Evolutionary conservation across 2,113 vertebrate species (phyloP), one percentile per base, ranked within the genome.

Genomic region (Menura novaehollandiae): DNA sequence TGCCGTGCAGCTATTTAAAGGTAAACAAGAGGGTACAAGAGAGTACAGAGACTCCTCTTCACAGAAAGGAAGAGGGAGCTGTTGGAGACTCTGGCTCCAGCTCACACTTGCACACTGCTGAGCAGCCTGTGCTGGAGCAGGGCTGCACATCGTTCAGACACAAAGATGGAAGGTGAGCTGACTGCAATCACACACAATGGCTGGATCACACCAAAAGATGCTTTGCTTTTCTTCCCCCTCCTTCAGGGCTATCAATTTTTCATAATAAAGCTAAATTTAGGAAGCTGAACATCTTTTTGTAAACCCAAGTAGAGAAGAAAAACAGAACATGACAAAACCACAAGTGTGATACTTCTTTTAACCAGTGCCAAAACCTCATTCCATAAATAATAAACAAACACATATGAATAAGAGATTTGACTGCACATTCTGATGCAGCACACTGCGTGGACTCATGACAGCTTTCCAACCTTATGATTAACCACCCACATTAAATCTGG

Each of bases 351-450:
- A n/a, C 43, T 91, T 78, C 93, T 97, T 95, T 96, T 78, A 97
- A 95, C 39, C 28, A 63, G 56, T 84, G 94, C 95, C 94, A 97
- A 91, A 95, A 44, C 89, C 68, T 92, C 91, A 60, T 78, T 84
- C 71, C 88, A 92, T 91, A 96, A 89, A 93, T 92, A 94, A 94
- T 88, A 95, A 96, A 92, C 83, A 97, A 47, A 95, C 74, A 89
- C 75, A 53, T 32, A 86, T 24, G 81, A 93, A 46, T 85, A 95
- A 93, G 79, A 88, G 59, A 83, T 92, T 60, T 75, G 67, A 74
- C 68, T 91, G 55, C 55, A 82, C n/a, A 47, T 53, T 88, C 63
- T 88, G 86, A 86, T 41, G 68, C 64, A 80, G 52, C 64, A 67
- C 59, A 15, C 79, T 88, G 75, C 2, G 3, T 75, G 88, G 85